phyloP scores from a whole-genome alignment of 2,797 vertebrate species.

The Neopelma chrysocephalum region DNA sequence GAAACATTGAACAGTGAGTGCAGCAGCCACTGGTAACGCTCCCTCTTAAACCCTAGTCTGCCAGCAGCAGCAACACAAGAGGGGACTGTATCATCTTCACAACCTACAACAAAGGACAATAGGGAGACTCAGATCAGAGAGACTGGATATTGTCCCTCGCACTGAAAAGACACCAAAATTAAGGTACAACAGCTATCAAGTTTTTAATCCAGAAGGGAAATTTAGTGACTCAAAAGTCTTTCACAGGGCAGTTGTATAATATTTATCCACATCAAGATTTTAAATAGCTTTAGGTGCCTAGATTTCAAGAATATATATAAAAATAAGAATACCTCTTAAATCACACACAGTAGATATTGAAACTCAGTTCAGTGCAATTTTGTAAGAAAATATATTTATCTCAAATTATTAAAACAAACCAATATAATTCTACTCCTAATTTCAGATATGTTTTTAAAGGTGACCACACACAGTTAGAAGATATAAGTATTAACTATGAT shows the following conservation, averaged over 20 bases:
- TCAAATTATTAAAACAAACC: neutral
- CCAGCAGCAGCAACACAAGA: neutral
- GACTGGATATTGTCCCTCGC: neutral
- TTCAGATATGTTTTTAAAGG: neutral
- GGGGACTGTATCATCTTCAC: conserved; percentile 31
- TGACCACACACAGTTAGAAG: neutral
- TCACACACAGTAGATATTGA: neutral
- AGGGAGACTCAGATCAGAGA: neutral
- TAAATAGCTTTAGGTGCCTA: neutral
- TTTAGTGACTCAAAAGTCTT: neutral
- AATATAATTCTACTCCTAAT: neutral
- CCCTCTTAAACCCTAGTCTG: neutral
- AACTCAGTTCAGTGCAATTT: neutral
- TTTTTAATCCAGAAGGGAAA: neutral
- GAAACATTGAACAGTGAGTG: neutral
- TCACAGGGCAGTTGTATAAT: neutral
- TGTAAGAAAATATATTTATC: neutral
- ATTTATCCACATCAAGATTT: neutral
- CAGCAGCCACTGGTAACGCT: neutral
- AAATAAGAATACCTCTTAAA: neutral
- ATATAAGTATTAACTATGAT: neutral
- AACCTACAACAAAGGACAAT: conserved; percentile 54
- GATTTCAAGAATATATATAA: neutral
- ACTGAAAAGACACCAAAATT: neutral
- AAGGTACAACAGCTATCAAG: neutral